A percentile compares a stretch with the other conserved stretches of the same genome.
These are phyloP conservation scores for Uromys caudimaculatus DNA, from an alignment of 2,797 vertebrate genomes.

Conservation along the genomic window DNA sequence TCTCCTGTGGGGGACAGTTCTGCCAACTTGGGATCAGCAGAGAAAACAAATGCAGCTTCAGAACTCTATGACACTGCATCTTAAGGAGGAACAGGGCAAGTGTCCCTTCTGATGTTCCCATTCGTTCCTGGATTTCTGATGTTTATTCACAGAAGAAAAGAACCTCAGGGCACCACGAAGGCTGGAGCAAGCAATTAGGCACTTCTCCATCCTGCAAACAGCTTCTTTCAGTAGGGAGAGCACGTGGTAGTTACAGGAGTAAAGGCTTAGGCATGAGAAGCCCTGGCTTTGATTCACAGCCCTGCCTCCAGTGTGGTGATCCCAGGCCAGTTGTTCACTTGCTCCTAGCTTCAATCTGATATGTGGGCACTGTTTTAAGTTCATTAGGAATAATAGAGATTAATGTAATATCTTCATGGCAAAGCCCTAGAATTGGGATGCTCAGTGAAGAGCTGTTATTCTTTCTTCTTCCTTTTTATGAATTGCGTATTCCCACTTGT, in stretches of 20 bases:
- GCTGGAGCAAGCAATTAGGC: neutral
- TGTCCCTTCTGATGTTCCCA: neutral
- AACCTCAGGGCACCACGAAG: neutral
- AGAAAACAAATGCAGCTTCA: neutral
- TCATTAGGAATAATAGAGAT: neutral
- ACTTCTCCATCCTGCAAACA: slow-evolving; percentile 2
- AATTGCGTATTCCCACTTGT: neutral
- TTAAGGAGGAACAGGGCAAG: neutral
- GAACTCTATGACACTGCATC: neutral
- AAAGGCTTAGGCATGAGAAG: neutral
- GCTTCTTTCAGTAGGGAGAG: neutral
- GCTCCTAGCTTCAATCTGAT: neutral
- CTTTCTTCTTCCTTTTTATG: neutral
- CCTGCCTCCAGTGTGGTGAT: neutral
- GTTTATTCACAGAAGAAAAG: neutral
- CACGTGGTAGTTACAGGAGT: neutral
- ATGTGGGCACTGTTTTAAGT: neutral
- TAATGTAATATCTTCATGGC: neutral
- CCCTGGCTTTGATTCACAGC: slow-evolving; percentile 9
- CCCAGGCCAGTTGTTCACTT: neutral
- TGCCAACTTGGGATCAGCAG: neutral
- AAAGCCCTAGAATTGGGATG: neutral
- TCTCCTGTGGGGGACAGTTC: neutral
- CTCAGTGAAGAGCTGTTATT: neutral
- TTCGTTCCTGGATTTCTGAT: neutral